Evolutionary conservation across 2,888 invertebrate genomes (phyloP).

Genomic region (Dusona sp.): DNA sequence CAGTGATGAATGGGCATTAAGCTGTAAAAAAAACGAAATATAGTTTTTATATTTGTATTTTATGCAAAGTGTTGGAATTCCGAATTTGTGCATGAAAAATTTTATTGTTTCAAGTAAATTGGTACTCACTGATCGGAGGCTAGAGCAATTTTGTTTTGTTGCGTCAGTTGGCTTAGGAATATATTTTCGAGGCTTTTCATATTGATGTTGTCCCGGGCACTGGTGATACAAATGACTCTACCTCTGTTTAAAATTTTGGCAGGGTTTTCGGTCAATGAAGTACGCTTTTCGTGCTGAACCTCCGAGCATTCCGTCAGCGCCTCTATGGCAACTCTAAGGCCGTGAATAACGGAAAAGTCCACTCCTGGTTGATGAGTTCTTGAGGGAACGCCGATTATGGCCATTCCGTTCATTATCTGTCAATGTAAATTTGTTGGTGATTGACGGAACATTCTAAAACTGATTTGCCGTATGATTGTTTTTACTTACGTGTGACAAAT

Average conservation of each 20-base stretch:
- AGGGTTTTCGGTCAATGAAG: constrained; percentile 85
- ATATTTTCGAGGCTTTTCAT: constrained; percentile 95
- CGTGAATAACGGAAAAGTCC: constrained; percentile 91
- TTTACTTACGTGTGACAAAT: constrained; percentile 92
- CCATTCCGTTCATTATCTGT: constrained; percentile 93
- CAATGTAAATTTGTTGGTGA: constrained; percentile 69
- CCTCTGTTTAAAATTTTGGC: constrained; percentile 87
- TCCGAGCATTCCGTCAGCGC: constrained; percentile 93
- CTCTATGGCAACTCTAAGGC: constrained; percentile 94
- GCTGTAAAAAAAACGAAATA: constrained; percentile 84
- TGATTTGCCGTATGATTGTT: neutral
- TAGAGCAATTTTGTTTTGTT: constrained; percentile 91
- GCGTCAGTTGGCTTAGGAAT: constrained; percentile 91
- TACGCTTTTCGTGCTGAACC: constrained; percentile 88
- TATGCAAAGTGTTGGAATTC: neutral
- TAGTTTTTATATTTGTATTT: constrained; percentile 18
- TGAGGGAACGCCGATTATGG: constrained; percentile 92
- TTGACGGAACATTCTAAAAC: neutral
- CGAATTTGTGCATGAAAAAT: neutral
- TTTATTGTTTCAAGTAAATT: neutral
- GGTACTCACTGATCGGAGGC: constrained; percentile 87
- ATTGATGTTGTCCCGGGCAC: constrained; percentile 94
- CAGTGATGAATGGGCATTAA: constrained; percentile 93
- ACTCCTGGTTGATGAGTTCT: constrained; percentile 87
- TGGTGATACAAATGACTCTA: constrained; percentile 95